Evolutionary conservation across 2,113 vertebrate species (phyloP), one percentile per base, ranked within the genome.

Genomic region (Muntiacus muntjak): DNA sequence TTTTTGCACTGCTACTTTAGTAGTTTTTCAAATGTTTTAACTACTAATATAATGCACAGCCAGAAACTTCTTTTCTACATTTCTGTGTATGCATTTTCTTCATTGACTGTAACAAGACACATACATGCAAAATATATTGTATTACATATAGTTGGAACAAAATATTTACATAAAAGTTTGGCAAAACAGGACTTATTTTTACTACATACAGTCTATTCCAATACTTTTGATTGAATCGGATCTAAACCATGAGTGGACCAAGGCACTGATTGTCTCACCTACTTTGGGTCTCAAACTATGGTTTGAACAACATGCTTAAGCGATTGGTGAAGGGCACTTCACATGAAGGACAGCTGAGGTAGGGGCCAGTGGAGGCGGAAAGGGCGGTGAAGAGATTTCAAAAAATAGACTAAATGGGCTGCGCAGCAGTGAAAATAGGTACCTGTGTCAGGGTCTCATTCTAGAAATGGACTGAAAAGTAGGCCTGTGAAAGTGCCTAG

Each of bases 301-400:
- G 28, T 95, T 94, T 97, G 67, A 82, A 55, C 88, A 81, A 55
- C n/a, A 62, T 15, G 47, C 76, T 92, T 91, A 88, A 81, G 54
- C 11, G 19, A 16, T 28, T 86, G 36, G 90, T n/a, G 57, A 74
- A 92, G 17, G 62, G 57, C 11, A 2, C 23, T 76, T 62, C 55
- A 25, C 1, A 3, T 52, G 47, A 28, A 94, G 67, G 84, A 76
- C 58, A 55, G 55, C 28, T 43, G 6, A 58, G 54, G 55, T n/a
- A 58, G 55, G 45, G 8, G 60, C 62, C 45, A 30, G 23, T 33
- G 58, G 83, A 79, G 14, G 25, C 60, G 36, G 58, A 47, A 50
- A 79, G 95, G 2, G 9, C 45, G 17, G 9, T 5, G 13, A 88
- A 92, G 81, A 52, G 25, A 40, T 85, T 62, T 94, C 55, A 52